Base-by-base conservation (phyloP, 2,888 invertebrate genomes). In the Cremastinae sp. region DNA sequence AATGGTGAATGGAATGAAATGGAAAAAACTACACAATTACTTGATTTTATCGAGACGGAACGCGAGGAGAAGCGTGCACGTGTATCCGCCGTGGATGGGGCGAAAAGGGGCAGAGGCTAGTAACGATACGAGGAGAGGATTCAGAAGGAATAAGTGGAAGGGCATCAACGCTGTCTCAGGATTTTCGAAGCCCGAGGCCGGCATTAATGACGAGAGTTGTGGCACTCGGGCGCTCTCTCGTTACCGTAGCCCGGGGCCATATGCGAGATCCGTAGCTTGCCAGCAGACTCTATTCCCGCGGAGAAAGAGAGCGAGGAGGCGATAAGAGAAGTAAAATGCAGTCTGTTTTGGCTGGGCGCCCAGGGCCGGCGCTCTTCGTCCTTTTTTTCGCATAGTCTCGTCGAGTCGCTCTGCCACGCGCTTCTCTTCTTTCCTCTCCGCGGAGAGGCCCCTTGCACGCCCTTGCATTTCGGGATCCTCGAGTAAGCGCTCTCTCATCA, bases 201-300 rank as follows among this genome's bases (percentile, higher is more conserved):
- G 83, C 83, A 83, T 85, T 85, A 85, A 85, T 85, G 85, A 85
- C 85, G 84, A 79, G 84, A 81, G 69, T 76, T 76, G 73, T 69
- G 73, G 69, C 76, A 70, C 70, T 75, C 59, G 76, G 76, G 80
- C 43, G 78, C 37, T 51, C 43, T 85, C 84, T 85, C 84, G 85
- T 84, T 86, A 84, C 83, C 80, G 84, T 82, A 82, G 85, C 84
- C 84, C 69, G 74, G 83, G 81, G 84, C 82, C 80, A 82, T 66
- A 72, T 70, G 5, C 35, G 18, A 65, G 45, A 37, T 53, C 64
- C 71, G 16, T 56, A n/a, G n/a, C n/a, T n/a, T n/a, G n/a, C n/a
- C n/a, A n/a, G 22, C 35, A 43, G 20, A 49, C 61, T 28, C 16
- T 14, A 41, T 12, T 39, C 51, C 28, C 3, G 16, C 28, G n/a